A percentile compares a stretch with the other conserved stretches of the same genome.
Conservation (phyloP, 2,113 vertebrate species). For the Accipiter virgatus region DNA sequence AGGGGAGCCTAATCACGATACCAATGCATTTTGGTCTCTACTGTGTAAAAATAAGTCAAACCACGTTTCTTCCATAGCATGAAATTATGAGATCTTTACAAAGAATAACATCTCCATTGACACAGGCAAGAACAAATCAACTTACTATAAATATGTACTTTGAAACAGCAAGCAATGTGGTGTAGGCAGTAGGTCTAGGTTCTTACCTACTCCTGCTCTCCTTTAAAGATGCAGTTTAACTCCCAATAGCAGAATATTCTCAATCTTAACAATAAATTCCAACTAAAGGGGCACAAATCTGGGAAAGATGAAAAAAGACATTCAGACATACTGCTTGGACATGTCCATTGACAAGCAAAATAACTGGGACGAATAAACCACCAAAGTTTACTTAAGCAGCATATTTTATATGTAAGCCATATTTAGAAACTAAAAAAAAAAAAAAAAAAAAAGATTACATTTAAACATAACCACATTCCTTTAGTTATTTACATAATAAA, state of each 20-base stretch:
- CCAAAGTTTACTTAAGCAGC: background rate
- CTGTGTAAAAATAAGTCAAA: background rate
- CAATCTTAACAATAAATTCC: background rate
- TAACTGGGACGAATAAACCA: background rate
- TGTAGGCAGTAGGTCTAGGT: background rate
- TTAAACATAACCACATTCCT: background rate
- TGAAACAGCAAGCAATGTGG: background rate
- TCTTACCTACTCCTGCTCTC: background rate
- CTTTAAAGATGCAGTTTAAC: background rate
- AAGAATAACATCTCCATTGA: background rate
- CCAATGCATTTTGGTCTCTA: background rate
- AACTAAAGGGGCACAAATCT: background rate
- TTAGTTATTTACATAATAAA: conserved; percentile 25
- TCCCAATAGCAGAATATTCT: background rate
- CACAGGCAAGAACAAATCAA: background rate
- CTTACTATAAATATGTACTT: background rate
- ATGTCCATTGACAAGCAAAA: background rate
- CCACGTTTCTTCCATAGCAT: background rate
- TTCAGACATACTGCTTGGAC: background rate
- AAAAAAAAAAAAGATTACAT: background rate
- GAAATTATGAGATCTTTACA: background rate
- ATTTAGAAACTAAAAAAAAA: background rate
- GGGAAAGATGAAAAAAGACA: background rate
- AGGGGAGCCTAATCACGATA: background rate
- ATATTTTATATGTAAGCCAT: background rate